These are phyloP conservation scores for Erinaceus europaeus DNA, from an alignment of 2,113 vertebrate genomes.

Conservation along the genomic window DNA sequence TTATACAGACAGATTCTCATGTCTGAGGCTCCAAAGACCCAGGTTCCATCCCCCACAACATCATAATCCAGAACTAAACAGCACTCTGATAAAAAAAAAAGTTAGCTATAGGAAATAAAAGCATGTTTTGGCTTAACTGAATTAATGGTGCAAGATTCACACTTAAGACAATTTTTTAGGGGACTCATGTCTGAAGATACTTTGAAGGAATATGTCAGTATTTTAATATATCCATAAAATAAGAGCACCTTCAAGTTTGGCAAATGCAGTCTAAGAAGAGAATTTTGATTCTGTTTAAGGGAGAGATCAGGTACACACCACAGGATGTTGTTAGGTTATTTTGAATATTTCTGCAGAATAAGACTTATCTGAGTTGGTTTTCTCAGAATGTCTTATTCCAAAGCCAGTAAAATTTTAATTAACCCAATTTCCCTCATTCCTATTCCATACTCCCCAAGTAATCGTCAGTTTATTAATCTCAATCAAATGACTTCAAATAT, in stretches of 20 bases:
- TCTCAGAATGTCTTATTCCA: conserved; percentile 25
- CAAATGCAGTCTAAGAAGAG: neutral
- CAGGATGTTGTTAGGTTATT: neutral
- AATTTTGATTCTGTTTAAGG: neutral
- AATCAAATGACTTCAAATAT: conserved; percentile 51
- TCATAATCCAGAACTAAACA: too few species aligned
- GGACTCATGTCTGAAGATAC: neutral
- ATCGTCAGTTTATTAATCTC: neutral
- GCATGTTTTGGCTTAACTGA: neutral
- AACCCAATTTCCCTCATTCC: conserved; percentile 24
- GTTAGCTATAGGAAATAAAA: conserved; percentile 15
- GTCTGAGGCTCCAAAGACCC: too few species aligned
- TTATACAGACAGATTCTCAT: too few species aligned
- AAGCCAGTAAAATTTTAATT: conserved; percentile 56
- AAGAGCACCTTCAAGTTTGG: neutral
- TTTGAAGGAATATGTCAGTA: neutral
- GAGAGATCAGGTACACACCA: neutral
- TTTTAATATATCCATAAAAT: neutral
- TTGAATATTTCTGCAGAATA: neutral
- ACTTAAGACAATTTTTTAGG: neutral
- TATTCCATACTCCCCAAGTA: neutral
- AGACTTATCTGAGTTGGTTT: neutral
- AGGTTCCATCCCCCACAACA: too few species aligned
- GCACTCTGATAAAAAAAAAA: too few species aligned
- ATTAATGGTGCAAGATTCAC: neutral